Evolutionary conservation across 64 coral and sea anemone genomes (phyloP).

Genomic region (Cladopsammia gracilis): DNA sequence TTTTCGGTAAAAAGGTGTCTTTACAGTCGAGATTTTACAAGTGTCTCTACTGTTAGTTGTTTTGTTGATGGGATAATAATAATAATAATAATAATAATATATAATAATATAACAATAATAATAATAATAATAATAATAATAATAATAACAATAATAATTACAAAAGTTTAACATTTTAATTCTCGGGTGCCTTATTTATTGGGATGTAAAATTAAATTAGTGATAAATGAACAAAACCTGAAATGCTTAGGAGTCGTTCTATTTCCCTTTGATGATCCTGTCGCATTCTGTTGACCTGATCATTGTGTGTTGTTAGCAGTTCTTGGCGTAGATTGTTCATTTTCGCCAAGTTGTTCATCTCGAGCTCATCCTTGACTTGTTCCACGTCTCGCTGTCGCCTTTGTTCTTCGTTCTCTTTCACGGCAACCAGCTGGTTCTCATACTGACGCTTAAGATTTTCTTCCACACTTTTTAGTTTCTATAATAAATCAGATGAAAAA

Average conservation of each 20-base stretch:
- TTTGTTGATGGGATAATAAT: no score
- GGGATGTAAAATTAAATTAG: no score
- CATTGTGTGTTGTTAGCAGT: constrained; percentile 72
- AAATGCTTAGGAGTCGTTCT: constrained; percentile 60
- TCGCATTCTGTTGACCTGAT: constrained; percentile 73
- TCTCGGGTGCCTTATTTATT: no score
- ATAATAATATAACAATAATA: no score
- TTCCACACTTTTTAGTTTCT: constrained; percentile 83
- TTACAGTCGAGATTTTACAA: no score
- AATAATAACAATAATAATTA: no score
- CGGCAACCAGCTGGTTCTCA: constrained; percentile 52
- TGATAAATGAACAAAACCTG: no score
- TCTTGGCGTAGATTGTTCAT: constrained; percentile 72
- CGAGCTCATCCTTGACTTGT: constrained; percentile 42
- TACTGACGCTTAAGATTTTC: constrained; percentile 87
- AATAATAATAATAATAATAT: no score
- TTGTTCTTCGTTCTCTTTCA: constrained; percentile 68
- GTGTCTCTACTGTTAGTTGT: no score
- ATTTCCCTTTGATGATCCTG: constrained; percentile 83
- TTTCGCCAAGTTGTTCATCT: constrained; percentile 70
- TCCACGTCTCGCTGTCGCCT: constrained; percentile 60
- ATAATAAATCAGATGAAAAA: background rate
- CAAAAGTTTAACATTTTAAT: no score
- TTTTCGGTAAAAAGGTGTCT: no score
- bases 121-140: no score